Evolutionary conservation across 2,797 vertebrate genomes (phyloP), one percentile per base, ranked within the genome.

Genomic region (Diceros bicornis): DNA sequence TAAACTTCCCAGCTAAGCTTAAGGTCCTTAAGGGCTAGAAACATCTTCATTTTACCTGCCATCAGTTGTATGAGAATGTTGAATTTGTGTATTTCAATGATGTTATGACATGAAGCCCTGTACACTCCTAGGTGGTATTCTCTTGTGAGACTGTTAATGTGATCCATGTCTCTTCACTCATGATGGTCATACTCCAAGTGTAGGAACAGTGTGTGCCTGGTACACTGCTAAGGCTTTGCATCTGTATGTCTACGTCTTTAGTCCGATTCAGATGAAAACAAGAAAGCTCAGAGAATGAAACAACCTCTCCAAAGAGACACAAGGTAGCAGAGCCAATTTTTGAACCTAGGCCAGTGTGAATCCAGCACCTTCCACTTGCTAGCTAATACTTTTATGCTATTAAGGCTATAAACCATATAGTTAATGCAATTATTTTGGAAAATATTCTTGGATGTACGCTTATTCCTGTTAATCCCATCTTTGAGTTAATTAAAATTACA

Each of bases 121-220:
- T 25, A 3, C 1, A 3, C 0, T 1, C 23, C 10, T 57, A 14
- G 18, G 25, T 47, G 17, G 0, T 0, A 44, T 34, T 18, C 23
- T n/a, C 55, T 52, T 57, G 12, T 89, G 7, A 72, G 68, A 75
- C 16, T 0, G 0, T 0, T 16, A 17, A 12, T 32, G 2, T 32
- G 21, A 14, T 7, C 27, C 12, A 0, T 55, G 32, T 4, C 4
- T 55, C 8, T 52, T 55, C 23, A 32, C 4, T 61, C 0, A 1
- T 3, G 41, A 4, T 29, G 3, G 18, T 4, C 47, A 41, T 25
- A 50, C 7, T 37, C 25, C 25, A 14, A 52, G 0, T 16, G 14
- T 11, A 17, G 29, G 6, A 74, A 20, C 0, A 27, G 9, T 13
- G 13, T 11, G 14, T 71, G 13, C 5, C 23, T 25, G 57, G 27